Base-by-base conservation (phyloP, 1,140 invertebrate species). In the Magallana angulata region DNA sequence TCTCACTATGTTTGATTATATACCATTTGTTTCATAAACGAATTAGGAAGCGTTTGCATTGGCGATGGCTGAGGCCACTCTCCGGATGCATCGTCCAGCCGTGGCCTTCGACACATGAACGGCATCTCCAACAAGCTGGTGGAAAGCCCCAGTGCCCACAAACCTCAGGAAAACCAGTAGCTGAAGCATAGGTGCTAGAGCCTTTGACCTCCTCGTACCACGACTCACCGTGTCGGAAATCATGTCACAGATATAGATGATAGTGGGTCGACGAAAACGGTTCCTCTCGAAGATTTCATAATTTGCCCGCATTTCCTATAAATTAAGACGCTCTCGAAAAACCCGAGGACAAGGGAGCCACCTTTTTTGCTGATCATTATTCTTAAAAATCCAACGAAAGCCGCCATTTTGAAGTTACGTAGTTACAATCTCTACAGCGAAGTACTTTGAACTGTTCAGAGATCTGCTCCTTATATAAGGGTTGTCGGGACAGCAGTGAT, bases 281-380 rank as follows among this genome's bases (percentile, higher is more conserved):
- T 84, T 59, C 24, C 82, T 84, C 57, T 57, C 57, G 24, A 60
- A 84, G 1, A 84, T 8, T 24, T 83, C 82, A 16, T 83, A 58
- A 6, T 18, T 58, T 16, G 82, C n/a, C 4, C 12, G 80, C 36
- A 57, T 16, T 18, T 36, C 80, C 3, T 48, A 12, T 14, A 48
- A 48, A 36, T 82, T 56, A 57, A 56, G 12, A 3, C 80, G 11
- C 36, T 82, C 36, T 7, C 80, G 16, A 36, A 82, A 82, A 14
- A 57, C 57, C 36, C 48, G 11, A 16, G 48, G 80, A 11, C 36
- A 5, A 16, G 36, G 80, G 12, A 57, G 71, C 14, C 71, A 48
- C 4, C 48, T 16, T 24, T 24, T 24, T 24, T 24, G 24, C 24
- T 24, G 24, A 24, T 24, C 24, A 24, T 24, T 24, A 0, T 24